Evolutionary conservation across 2,797 vertebrate genomes (phyloP), one percentile per base, ranked within the genome.

Genomic region (Gallinago nigripennis): DNA sequence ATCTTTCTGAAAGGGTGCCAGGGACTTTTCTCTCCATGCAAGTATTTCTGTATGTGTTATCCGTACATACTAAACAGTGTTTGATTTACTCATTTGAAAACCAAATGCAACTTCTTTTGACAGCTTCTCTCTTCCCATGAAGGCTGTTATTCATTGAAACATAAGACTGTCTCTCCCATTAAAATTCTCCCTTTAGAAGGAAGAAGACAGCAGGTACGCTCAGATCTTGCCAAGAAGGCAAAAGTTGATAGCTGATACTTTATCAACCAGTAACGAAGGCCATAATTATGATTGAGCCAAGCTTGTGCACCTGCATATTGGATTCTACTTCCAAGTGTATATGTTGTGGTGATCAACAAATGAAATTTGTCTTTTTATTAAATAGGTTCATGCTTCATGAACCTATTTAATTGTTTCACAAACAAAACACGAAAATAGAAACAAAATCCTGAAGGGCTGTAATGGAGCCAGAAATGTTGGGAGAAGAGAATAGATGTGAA

Each of bases 121-220:
- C 56, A 80, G 75, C 64, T 48, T 82, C 51, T 94, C 80, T 46
- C 65, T 95, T 90, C 73, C 68, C 82, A 43, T 92, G 90, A 72
- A 86, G 80, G 70, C 70, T 92, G 82, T 86, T 92, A 88, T 71
- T 90, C 72, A 81, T 45, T 90, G 77, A 82, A 88, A 86, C 16
- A 11, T 88, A 86, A 85, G 58, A 64, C 30, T 80, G n/a, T 90
- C 68, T 94, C 45, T 24, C 64, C 27, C 33, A 60, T 76, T 86
- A 35, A 94, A 90, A 90, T 60, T 64, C 72, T 95, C 23, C 33
- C 64, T 94, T 80, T 68, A 60, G 64, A 82, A 90, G 75, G 79
- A 90, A 80, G 78, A 86, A 76, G 80, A 80, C 70, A 86, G 80
- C 60, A 93, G 73, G 45, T 61, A 33, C 1, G 37, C 30, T 94